These are phyloP conservation scores for Lagria hirta DNA, from an alignment of 2,888 invertebrate genomes.

Conservation along the genomic window DNA sequence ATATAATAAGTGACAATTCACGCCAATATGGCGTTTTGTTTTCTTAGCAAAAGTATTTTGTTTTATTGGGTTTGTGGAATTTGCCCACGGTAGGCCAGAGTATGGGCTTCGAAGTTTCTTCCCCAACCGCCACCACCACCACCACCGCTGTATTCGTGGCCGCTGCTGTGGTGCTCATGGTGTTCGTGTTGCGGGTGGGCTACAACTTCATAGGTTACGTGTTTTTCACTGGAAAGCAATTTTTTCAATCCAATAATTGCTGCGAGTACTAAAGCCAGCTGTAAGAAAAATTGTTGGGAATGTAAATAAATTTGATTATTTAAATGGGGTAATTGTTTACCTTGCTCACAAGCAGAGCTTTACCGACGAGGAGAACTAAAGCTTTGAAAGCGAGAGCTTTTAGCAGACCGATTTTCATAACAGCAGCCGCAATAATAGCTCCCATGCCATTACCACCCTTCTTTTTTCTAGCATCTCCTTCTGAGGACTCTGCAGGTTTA, in stretches of 20 bases:
- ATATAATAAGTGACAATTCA: conserved; percentile 36
- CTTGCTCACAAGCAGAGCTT: conserved; percentile 81
- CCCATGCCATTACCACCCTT: conserved; percentile 61
- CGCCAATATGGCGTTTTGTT: conserved; percentile 49
- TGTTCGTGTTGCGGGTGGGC: conserved; percentile 70
- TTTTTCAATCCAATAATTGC: conserved; percentile 82
- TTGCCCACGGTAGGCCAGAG: conserved; percentile 66
- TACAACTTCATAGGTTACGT: conserved; percentile 75
- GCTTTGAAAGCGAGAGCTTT: conserved; percentile 81
- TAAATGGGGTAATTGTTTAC: conserved; percentile 36
- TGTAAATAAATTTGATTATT: conserved; percentile 2
- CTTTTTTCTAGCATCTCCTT: conserved; percentile 50
- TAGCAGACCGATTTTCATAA: conserved; percentile 78
- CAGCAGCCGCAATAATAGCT: conserved; percentile 72
- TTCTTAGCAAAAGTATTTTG: background rate
- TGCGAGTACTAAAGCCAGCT: conserved; percentile 76
- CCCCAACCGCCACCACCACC: conserved; percentile 60
- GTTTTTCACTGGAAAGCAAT: conserved; percentile 71
- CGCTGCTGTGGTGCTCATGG: conserved; percentile 56
- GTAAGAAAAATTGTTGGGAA: conserved; percentile 34
- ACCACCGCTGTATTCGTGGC: conserved; percentile 49
- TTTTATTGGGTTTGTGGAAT: conserved; percentile 49
- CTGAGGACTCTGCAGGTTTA: conserved; percentile 44
- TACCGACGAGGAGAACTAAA: conserved; percentile 77
- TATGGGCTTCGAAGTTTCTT: conserved; percentile 58